Evolutionary conservation across 2,113 vertebrate genomes (phyloP).

Genomic region (Anolis carolinensis): DNA sequence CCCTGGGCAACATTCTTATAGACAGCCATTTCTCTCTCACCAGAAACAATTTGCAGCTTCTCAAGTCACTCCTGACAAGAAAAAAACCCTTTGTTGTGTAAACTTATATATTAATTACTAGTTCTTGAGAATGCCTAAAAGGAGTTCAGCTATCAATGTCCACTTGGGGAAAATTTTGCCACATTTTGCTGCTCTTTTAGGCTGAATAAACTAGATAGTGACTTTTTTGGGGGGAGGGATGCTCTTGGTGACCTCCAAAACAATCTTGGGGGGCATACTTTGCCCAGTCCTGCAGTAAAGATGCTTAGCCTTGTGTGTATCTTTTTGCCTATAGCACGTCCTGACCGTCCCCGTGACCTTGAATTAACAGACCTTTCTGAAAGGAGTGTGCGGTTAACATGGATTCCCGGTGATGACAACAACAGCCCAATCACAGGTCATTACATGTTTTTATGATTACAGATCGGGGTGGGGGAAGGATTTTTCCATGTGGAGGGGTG

Average conservation of each 20-base stretch:
- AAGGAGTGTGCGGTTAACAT: slow-evolving; percentile 89
- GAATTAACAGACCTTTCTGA: slow-evolving; percentile 88
- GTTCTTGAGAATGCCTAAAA: background rate
- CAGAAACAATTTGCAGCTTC: too few relatives aligned
- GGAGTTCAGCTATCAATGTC: background rate
- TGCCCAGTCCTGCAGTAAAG: background rate
- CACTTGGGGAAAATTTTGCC: too few relatives aligned
- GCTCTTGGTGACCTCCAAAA: background rate
- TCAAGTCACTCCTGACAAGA: too few relatives aligned
- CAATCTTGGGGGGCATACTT: background rate
- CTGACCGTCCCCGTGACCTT: slow-evolving; percentile 88
- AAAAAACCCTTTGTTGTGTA: background rate
- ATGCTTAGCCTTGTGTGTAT: background rate
- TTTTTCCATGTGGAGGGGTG: too few relatives aligned
- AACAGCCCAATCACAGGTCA: slow-evolving; percentile 92
- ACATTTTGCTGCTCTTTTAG: too few relatives aligned
- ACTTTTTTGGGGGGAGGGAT: too few relatives aligned
- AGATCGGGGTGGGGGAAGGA: background rate
- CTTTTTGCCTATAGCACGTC: slow-evolving; percentile 77
- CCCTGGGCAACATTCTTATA: too few relatives aligned
- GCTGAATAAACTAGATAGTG: too few relatives aligned
- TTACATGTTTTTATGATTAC: background rate
- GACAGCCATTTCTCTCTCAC: too few relatives aligned
- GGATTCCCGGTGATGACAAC: slow-evolving; percentile 92
- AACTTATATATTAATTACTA: background rate